phyloP scores from a whole-genome alignment of 2,797 vertebrate species.

The Orestias chungarensis region DNA sequence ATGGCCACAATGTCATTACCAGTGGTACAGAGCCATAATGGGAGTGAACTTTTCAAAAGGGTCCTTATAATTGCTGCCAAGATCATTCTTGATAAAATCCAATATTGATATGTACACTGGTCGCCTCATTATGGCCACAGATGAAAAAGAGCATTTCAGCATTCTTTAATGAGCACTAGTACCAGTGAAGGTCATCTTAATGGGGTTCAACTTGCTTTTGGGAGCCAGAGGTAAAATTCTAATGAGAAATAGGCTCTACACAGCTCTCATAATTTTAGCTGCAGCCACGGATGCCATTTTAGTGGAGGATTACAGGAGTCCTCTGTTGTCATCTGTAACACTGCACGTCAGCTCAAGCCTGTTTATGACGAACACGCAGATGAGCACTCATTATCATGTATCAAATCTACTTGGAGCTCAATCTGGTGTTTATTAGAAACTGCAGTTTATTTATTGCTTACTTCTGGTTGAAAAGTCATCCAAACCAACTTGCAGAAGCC shows the following conservation, averaged over 20 bases:
- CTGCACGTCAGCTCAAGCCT: conserved; percentile 52
- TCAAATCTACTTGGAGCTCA: conserved; percentile 66
- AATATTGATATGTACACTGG: conserved; percentile 75
- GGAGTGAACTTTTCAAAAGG: conserved; percentile 85
- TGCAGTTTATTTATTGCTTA: conserved; percentile 75
- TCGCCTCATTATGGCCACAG: conserved; percentile 77
- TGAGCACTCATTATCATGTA: conserved; percentile 64
- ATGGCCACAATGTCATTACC: conserved; percentile 78
- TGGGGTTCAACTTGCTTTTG: conserved; percentile 77
- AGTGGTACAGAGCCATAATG: conserved; percentile 77
- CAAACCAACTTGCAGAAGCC: conserved; percentile 62
- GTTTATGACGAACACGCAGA: conserved; percentile 39
- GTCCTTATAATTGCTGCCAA: conserved; percentile 80
- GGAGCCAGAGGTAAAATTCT: conserved; percentile 81
- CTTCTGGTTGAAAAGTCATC: conserved; percentile 69
- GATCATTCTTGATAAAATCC: conserved; percentile 76
- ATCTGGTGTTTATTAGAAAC: conserved; percentile 70
- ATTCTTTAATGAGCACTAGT: conserved; percentile 74
- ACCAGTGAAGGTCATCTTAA: conserved; percentile 83
- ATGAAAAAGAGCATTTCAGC: conserved; percentile 79
- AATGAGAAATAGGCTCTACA: conserved; percentile 76
- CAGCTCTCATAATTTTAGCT: conserved; percentile 70
- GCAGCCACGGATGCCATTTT: conserved; percentile 64
- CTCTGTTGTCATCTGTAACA: conserved; percentile 74
- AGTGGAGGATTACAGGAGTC: conserved; percentile 59